A percentile compares a stretch with the other conserved stretches of the same genome.
Conservation (phyloP, 2,113 vertebrate genomes). For the Rhagologus leucostigma region DNA sequence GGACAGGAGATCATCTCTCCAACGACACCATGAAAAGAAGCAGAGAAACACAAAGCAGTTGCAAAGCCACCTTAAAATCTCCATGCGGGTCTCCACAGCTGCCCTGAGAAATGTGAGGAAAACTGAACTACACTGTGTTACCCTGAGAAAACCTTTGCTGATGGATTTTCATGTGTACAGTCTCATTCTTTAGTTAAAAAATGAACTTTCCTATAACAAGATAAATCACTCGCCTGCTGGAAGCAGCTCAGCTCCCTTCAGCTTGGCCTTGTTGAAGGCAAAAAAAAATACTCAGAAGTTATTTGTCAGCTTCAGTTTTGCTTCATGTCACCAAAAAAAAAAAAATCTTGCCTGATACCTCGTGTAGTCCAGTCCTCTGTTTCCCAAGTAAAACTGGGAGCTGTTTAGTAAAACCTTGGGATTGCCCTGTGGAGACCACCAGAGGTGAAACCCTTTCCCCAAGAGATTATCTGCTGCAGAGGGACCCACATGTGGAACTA, state of each 20-base stretch:
- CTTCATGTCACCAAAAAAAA: neutral
- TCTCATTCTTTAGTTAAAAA: neutral
- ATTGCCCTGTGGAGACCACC: neutral
- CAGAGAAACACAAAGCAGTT: neutral
- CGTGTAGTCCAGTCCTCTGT: neutral
- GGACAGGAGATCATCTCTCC: neutral
- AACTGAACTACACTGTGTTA: neutral
- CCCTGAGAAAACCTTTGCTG: neutral
- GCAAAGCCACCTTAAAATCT: neutral
- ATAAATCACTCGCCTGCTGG: neutral
- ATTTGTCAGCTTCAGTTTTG: neutral
- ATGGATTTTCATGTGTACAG: neutral
- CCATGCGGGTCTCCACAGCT: neutral
- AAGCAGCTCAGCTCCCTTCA: neutral
- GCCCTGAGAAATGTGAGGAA: neutral
- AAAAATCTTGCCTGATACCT: neutral
- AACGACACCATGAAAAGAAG: neutral
- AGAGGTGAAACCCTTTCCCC: neutral
- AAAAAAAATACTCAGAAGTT: neutral
- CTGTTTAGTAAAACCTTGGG: neutral
- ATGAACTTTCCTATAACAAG: neutral
- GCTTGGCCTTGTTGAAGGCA: neutral
- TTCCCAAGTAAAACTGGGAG: neutral
- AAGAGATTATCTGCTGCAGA: neutral
- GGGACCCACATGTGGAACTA: neutral